Base-by-base conservation (phyloP, 2,797 vertebrate genomes). In the Falco biarmicus region DNA sequence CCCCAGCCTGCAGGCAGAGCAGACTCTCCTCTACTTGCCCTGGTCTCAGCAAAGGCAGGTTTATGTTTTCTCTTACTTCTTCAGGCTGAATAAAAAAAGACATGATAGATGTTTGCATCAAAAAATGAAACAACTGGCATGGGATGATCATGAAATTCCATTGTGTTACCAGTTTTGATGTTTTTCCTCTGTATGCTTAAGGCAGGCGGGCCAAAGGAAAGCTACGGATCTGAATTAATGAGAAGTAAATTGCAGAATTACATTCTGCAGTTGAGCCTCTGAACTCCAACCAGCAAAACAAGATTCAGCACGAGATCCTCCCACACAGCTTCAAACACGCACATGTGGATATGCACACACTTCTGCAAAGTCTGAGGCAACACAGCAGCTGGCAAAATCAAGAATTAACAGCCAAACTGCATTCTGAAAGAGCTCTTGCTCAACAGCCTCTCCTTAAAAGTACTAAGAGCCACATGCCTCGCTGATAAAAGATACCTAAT, bases 381-480 rank as follows among this genome's bases (percentile, higher is more conserved):
- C 63, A 66, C 1, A 91, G 76, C 73, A 93, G 94, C 66, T 91
- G 56, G 63, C 39, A 95, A 95, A 88, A 93, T 69, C 65, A 81
- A 91, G 91, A 87, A 84, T 91, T 91, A 92, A 87, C 47, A 84
- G 54, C 51, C 60, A 50, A 91, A 85, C 84, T 54, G 26, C 92
- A 93, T 93, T 95, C 95, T 89, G 51, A 86, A 92, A 84, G 80
- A 76, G 29, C 41, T 94, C 89, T 94, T 96, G 79, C 90, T 90
- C 76, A 96, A 94, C 47, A 84, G 47, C 63, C 76, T 82, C 73
- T 89, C 59, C 60, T 88, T 75, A 70, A 53, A 81, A 81, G 43
- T 84, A 78, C 48, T n/a, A 41, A 90, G 51, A 81, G 32, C 69
- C 84, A 64, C 87, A 96, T 94, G 84, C 75, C 84, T 87, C 9